phyloP scores from a whole-genome alignment of 2,113 vertebrate species.

The Morone saxatilis region DNA sequence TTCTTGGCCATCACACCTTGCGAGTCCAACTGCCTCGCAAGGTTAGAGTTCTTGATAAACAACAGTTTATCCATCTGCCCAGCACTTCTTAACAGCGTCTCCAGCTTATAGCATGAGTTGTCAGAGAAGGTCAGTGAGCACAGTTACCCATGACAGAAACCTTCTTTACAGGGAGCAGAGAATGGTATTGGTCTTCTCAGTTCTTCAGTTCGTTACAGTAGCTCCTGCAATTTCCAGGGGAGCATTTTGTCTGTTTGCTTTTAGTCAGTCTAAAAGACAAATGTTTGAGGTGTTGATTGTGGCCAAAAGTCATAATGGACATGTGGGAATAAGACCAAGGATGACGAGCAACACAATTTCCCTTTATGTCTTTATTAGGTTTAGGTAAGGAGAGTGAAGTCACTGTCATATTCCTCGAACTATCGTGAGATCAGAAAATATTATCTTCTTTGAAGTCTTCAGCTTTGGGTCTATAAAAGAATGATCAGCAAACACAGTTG shows the following conservation, averaged over 20 bases:
- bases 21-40: too few species aligned
- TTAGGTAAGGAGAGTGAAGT: background rate
- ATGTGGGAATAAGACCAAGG: background rate
- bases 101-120: background rate
- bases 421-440: background rate
- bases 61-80: too few species aligned
- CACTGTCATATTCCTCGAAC: background rate
- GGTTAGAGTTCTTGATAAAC: too few species aligned
- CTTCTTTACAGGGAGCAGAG: background rate
- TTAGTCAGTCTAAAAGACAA: background rate
- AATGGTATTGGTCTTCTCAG: background rate
- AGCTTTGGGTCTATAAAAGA: background rate
- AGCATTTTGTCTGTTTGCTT: background rate
- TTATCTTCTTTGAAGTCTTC: background rate
- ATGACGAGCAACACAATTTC: background rate
- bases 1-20: too few species aligned
- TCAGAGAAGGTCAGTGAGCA: background rate
- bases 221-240: background rate
- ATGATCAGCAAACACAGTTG: conserved; percentile 2
- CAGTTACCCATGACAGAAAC: too few species aligned
- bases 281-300: background rate
- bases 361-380: background rate
- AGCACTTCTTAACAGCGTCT: background rate
- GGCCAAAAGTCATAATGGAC: background rate
- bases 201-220: background rate